phyloP scores from a whole-genome alignment of 1,140 invertebrate genomes.

The Lasaia peninsularis region DNA sequence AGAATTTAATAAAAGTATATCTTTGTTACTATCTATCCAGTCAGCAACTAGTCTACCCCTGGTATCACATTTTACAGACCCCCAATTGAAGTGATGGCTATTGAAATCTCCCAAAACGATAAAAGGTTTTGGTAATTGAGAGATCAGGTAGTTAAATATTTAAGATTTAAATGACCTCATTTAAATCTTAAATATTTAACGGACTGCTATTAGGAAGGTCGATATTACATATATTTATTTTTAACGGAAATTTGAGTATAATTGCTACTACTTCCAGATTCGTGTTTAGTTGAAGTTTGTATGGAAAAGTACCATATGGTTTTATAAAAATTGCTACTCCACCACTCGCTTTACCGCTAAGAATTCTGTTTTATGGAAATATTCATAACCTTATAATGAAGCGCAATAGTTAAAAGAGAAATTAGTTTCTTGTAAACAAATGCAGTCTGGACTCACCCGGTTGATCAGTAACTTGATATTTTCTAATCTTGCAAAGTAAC shows the following conservation, averaged over 20 bases:
- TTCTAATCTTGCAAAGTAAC: conserved; percentile 26
- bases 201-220: conserved; percentile 37
- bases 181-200: conserved; percentile 28
- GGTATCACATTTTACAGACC: conserved; percentile 34
- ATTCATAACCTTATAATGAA: conserved; percentile 23
- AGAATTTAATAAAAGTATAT: conserved; percentile 40
- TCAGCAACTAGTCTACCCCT: conserved; percentile 37
- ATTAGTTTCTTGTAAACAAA: conserved; percentile 45
- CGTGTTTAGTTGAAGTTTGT: conserved; percentile 32
- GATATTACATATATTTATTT: conserved; percentile 34
- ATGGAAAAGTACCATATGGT: conserved; percentile 20
- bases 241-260: conserved; percentile 23
- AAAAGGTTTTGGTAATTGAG: conserved; percentile 42
- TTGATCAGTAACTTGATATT: conserved; percentile 29
- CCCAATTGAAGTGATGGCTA: conserved; percentile 44
- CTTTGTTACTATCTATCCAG: conserved; percentile 27
- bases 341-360: conserved; percentile 30
- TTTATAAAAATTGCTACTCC: conserved; percentile 37
- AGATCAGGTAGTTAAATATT: conserved; percentile 34
- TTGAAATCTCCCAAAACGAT: conserved; percentile 46
- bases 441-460: conserved; percentile 19
- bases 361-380: conserved; percentile 26
- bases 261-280: conserved; percentile 38
- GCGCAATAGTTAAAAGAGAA: conserved; percentile 26
- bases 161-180: too few relatives aligned